A percentile compares a stretch with the other conserved stretches of the same genome.
Conservation (phyloP, 2,888 invertebrate genomes). For the Stegophylla sp. region DNA sequence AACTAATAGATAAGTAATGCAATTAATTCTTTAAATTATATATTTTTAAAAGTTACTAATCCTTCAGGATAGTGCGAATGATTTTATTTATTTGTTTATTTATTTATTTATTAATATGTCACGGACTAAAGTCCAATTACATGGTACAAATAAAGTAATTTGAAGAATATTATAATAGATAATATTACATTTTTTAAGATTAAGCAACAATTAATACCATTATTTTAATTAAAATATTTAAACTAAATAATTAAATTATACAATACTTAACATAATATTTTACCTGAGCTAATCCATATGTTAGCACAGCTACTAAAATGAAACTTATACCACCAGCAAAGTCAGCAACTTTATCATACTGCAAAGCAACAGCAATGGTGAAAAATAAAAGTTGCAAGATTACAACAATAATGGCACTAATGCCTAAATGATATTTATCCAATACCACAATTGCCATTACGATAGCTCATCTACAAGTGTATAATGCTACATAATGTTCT, state of each 20-base stretch:
- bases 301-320: slow-evolving; percentile 84
- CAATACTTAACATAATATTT: slow-evolving; percentile 36
- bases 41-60: too few relatives aligned
- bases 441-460: slow-evolving; percentile 76
- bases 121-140: too few relatives aligned
- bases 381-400: slow-evolving; percentile 88
- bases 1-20: too few relatives aligned
- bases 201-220: too few relatives aligned
- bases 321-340: slow-evolving; percentile 94
- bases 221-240: background rate
- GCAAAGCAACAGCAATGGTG: slow-evolving; percentile 82
- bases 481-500: background rate
- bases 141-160: too few relatives aligned
- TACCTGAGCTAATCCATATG: slow-evolving; percentile 84
- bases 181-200: too few relatives aligned
- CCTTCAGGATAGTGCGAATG: too few relatives aligned
- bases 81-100: too few relatives aligned
- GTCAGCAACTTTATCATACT: slow-evolving; percentile 90
- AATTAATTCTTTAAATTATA: too few relatives aligned
- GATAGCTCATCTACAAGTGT: slow-evolving; percentile 20
- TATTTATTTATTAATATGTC: too few relatives aligned
- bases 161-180: too few relatives aligned
- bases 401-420: slow-evolving; percentile 84
- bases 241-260: background rate
- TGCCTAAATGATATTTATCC: slow-evolving; percentile 84